Base-by-base conservation (phyloP, 2,113 vertebrate genomes). In the Hyla sarda region DNA sequence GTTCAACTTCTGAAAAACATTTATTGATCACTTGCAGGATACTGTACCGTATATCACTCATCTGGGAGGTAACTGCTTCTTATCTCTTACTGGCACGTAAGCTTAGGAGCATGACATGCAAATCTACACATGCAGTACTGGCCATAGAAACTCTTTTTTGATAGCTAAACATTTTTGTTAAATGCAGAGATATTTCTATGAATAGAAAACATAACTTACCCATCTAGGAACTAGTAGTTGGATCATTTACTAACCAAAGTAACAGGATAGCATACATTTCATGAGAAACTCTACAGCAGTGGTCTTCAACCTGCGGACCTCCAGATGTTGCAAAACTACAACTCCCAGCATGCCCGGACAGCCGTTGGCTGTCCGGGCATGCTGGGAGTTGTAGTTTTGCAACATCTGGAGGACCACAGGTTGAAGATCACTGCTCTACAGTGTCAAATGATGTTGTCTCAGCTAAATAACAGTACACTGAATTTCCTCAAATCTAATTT, bases 41-140 rank as follows among this genome's bases (percentile, higher is more conserved):
- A 52, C 2, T 75, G 65, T 32, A 67, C 30, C 32, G 14, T 75
- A 52, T 28, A 75, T 50, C 73, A 50, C 14, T 48, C 72, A 48
- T n/a, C 11, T 48, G 47, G 41, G 72, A 25, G 41, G 72, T n/a
- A 19, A 47, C 41, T 0, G 37, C 14, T 23, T 74, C 71, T 75
- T 75, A 50, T 75, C 47, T 75, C 73, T 75, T 28, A 5, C 45
- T 50, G 47, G 16, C 45, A 75, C 47, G n/a, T 47, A 75, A 30
- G 10, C 32, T 11, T 71, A 71, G 6, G 28, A 19, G 2, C 19
- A 69, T 69, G 7, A 69, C 5, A 34, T 21, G 32, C 60, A 65
- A 25, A 65, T 12, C 23, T 25, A 11, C 58, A 25, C 11, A 25
- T 60, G 1, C n/a, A 60, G 50, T 28, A 60, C n/a, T 11, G n/a